Base-by-base conservation (phyloP, 1,140 invertebrate species). In the Drosophila varians region DNA sequence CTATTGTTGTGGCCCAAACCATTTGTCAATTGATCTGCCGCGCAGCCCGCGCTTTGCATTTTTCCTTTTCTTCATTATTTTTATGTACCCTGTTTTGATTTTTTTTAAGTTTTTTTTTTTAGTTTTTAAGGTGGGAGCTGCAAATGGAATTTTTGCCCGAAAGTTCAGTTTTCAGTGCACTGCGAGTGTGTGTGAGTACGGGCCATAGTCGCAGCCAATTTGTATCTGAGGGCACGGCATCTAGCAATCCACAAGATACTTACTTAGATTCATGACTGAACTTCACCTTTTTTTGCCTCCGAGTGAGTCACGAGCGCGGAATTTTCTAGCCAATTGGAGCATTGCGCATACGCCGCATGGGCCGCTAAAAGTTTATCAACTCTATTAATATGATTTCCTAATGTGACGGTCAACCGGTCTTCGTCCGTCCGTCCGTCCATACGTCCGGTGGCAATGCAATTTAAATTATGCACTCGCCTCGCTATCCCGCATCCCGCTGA, bases 341-440 rank as follows among this genome's bases (percentile, higher is more conserved):
- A 71, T 76, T 47, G 66, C 72, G 54, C 56, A 80, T 75, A 79
- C 77, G 77, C 52, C 77, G 38, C 53, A n/a, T 64, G 31, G 49
- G 55, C n/a, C n/a, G n/a, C 53, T 61, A 42, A 74, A 74, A 64
- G 40, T 51, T 57, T 77, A 82, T 87, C 82, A 60, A 55, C 26
- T 16, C 53, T 62, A 86, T 87, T 82, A 68, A 57, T 62, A 74
- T 87, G 68, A 87, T 86, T 86, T 87, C 77, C 76, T 80, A 87
- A 87, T 88, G 74, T 73, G 82, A 87, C 82, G 82, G 82, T 66
- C 82, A 87, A 87, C 83, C 74, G 70, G 83, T 86, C 73, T 21
- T 57, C 72, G 60, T 16, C 36, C 36, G 36, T 3, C n/a, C n/a
- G n/a, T n/a, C n/a, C n/a, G n/a, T n/a, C n/a, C n/a, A n/a, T n/a